Evolutionary conservation across 35 echinoderm and acorn worm species (phyloP), one percentile per base, ranked within the genome.

Genomic region (Patiria miniata): DNA sequence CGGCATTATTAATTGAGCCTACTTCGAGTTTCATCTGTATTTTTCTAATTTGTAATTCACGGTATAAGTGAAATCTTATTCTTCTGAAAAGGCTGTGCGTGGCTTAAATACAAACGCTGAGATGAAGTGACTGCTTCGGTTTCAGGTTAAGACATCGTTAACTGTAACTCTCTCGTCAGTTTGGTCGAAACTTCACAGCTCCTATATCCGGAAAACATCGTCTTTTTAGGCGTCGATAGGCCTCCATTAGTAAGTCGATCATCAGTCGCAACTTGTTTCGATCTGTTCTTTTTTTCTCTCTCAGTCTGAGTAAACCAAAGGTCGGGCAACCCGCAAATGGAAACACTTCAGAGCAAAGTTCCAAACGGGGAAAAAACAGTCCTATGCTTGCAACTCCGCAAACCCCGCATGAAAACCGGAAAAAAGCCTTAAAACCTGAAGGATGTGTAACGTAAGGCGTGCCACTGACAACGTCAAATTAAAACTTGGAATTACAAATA

Each of bases 401-500:
- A 47, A 47, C 42, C 2, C 34, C 26, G 0, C 18, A n/a, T n/a
- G 65, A 73, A 2, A 73, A 22, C 21, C 65, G 65, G 7, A 30
- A 73, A 26, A 73, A n/a, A n/a, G n/a, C n/a, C 22, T 15, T 2
- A 34, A 22, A 30, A 9, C 65, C 34, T 26, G 8, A 10, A 26
- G 23, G 23, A 34, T 10, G 14, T 61, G 65, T 73, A 73, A 73
- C 65, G 34, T 73, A 73, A 73, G 23, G 65, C 65, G 29, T 73
- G 65, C 26, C n/a, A 73, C 34, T 5, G 65, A 30, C 34, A 22
- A 73, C 65, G 65, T 73, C 65, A 73, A 58, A 60, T 60, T 60
- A 60, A 60, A 60, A 60, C 57, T 60, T 60, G 19, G 65, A 73
- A 73, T 73, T 73, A 73, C 65, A 30, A 34, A 73, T 73, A 26